These are phyloP conservation scores for Anarsia innoxiella DNA, from an alignment of 2,888 invertebrate species.

Conservation along the genomic window DNA sequence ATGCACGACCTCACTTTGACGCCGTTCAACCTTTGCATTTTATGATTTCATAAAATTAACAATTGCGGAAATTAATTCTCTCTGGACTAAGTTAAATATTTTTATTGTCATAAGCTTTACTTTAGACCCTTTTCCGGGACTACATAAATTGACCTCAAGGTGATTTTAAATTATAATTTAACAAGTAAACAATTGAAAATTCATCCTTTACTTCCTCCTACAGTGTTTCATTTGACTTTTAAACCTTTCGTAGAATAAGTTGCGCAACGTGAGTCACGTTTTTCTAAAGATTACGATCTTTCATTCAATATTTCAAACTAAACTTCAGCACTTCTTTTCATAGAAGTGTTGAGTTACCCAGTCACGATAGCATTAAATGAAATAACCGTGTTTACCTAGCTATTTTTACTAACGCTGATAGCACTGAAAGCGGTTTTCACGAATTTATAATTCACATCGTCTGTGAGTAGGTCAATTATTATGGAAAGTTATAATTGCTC, in stretches of 20 bases:
- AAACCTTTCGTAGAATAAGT: slow-evolving; percentile 9
- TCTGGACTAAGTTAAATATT: slow-evolving; percentile 19
- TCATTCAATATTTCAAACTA: slow-evolving; percentile 21
- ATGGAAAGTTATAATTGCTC: slow-evolving; percentile 20
- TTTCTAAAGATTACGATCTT: slow-evolving; percentile 16
- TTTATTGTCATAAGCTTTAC: slow-evolving; percentile 20
- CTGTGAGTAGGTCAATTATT: slow-evolving; percentile 17
- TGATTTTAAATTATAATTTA: too few species aligned
- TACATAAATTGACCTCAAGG: slow-evolving; percentile 22
- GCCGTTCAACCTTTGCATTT: slow-evolving; percentile 25
- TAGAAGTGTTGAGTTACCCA: slow-evolving; percentile 20
- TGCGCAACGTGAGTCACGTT: slow-evolving; percentile 16
- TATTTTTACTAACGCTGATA: background rate
- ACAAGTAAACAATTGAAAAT: too few species aligned
- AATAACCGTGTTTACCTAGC: background rate
- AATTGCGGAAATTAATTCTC: slow-evolving; percentile 27
- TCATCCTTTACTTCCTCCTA: slow-evolving; percentile 12
- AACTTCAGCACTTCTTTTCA: slow-evolving; percentile 20
- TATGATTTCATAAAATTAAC: slow-evolving; percentile 22
- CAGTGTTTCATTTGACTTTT: slow-evolving; percentile 6
- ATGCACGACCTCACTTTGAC: slow-evolving; percentile 28
- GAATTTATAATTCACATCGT: slow-evolving; percentile 1
- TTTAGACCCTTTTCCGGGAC: slow-evolving; percentile 24
- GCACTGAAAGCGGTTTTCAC: too few species aligned
- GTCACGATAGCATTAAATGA: slow-evolving; percentile 19